A percentile compares a stretch with the other conserved stretches of the same genome.
Evolutionary conservation across 1,140 invertebrate genomes (phyloP).

Genomic region (Eriosoma lanigerum): DNA sequence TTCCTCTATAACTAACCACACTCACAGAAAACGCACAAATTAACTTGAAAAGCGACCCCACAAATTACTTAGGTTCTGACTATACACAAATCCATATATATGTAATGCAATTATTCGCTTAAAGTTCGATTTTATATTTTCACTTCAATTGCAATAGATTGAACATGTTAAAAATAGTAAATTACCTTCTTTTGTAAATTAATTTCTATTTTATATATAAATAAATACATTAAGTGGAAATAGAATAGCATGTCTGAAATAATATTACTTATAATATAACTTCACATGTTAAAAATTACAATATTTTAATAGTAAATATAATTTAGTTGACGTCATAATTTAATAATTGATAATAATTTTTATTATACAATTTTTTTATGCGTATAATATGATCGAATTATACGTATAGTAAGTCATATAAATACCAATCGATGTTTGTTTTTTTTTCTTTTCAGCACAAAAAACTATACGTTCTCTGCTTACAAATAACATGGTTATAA

Average conservation of each 20-base stretch:
- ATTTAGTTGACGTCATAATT: too few species aligned
- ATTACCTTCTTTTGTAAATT: too few species aligned
- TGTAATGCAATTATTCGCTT: not conserved
- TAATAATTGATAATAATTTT: too few species aligned
- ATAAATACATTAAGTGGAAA: too few species aligned
- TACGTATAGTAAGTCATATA: too few species aligned
- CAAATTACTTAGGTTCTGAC: constrained; percentile 23
- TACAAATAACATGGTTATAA: constrained; percentile 25
- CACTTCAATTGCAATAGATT: not conserved
- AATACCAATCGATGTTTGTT: not conserved
- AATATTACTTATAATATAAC: too few species aligned
- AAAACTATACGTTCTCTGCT: not conserved
- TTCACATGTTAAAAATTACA: too few species aligned
- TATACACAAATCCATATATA: constrained; percentile 1
- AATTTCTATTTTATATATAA: too few species aligned
- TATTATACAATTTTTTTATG: too few species aligned
- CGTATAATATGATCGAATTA: too few species aligned
- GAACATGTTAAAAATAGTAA: constrained; percentile 1
- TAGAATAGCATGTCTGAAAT: too few species aligned
- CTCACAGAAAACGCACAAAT: constrained; percentile 24
- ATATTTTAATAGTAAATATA: too few species aligned
- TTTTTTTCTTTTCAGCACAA: not conserved
- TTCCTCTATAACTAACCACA: constrained; percentile 10
- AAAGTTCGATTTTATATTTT: not conserved
- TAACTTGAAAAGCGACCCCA: constrained; percentile 38